Conservation (phyloP, 2,113 vertebrate species). For the Sceloporus undulatus region DNA sequence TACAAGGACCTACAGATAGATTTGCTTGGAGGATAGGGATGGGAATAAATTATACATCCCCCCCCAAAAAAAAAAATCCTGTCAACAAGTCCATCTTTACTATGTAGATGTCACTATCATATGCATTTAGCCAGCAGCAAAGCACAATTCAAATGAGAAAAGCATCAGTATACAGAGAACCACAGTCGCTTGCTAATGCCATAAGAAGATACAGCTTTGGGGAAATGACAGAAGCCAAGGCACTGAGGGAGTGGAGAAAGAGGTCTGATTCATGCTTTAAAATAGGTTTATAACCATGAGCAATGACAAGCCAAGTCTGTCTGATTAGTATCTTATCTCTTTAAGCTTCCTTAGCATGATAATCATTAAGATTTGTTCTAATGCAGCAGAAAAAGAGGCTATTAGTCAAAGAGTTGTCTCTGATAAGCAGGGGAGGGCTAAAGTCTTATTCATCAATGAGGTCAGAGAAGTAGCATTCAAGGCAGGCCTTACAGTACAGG, state of each 20-base stretch:
- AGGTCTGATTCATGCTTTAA: slow-evolving; percentile 10
- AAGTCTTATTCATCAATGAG: slow-evolving; percentile 41
- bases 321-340: slow-evolving; percentile 56
- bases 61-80: not conserved
- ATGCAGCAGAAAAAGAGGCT: slow-evolving; percentile 44
- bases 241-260: not conserved
- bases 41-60: slow-evolving; percentile 26
- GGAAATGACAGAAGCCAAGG: slow-evolving; percentile 20
- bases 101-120: slow-evolving; percentile 12
- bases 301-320: slow-evolving; percentile 26
- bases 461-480: not conserved
- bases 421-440: slow-evolving; percentile 17
- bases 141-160: slow-evolving; percentile 27
- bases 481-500: not conserved
- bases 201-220: slow-evolving; percentile 10
- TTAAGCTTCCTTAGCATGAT: slow-evolving; percentile 53
- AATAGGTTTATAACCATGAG: slow-evolving; percentile 54
- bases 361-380: slow-evolving; percentile 48
- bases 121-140: slow-evolving; percentile 30
- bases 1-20: slow-evolving; percentile 37
- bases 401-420: slow-evolving; percentile 49
- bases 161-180: not conserved
- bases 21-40: slow-evolving; percentile 40
- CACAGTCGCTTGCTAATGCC: slow-evolving; percentile 8
- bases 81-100: slow-evolving; percentile 41